phyloP scores from a whole-genome alignment of 2,888 invertebrate species.

The Lochmaea crataegi region DNA sequence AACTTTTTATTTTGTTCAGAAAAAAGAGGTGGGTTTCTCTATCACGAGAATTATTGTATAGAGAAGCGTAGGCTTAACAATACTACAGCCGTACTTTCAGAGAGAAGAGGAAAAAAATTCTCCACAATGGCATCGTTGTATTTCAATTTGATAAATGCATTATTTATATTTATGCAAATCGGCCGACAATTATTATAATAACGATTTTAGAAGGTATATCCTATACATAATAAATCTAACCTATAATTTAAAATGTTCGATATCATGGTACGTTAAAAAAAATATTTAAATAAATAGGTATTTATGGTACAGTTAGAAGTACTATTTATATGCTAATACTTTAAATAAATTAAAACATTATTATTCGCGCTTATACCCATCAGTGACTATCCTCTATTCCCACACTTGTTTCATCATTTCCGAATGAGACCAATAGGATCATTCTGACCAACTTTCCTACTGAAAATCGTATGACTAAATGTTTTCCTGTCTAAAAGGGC shows the following conservation, averaged over 20 bases:
- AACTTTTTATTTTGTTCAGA: not conserved
- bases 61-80: not conserved
- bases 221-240: not conserved
- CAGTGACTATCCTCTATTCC: too few species aligned
- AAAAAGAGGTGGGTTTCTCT: not conserved
- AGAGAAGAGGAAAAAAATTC: not conserved
- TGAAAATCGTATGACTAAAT: too few species aligned
- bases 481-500: too few species aligned
- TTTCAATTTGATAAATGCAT: constrained; percentile 5
- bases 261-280: not conserved
- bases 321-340: too few species aligned
- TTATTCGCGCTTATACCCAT: too few species aligned
- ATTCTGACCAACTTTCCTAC: too few species aligned
- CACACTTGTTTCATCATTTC: too few species aligned
- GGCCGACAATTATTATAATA: not conserved
- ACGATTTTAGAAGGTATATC: not conserved
- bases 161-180: constrained; percentile 15
- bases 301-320: too few species aligned
- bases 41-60: not conserved
- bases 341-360: too few species aligned
- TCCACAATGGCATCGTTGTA: constrained; percentile 2
- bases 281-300: too few species aligned
- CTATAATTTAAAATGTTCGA: not conserved
- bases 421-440: too few species aligned
- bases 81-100: not conserved